Base-by-base conservation (phyloP, 2,113 vertebrate species). In the Eptesicus fuscus region DNA sequence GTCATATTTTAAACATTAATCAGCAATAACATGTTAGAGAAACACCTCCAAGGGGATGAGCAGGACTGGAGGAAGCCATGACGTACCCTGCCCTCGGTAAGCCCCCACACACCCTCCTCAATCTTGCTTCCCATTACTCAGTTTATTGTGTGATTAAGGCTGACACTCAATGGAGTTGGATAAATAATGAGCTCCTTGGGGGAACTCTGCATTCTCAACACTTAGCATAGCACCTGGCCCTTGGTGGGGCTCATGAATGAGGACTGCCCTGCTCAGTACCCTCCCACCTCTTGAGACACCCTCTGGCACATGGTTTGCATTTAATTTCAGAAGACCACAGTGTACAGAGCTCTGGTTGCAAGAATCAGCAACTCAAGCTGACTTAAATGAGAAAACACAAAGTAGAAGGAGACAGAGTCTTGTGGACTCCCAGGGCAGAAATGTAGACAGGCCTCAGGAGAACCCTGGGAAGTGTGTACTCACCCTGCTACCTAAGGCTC, bases 51-150 rank as follows among this genome's bases (percentile, higher is more conserved):
- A 9, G 8, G 18, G 30, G 5, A 32, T 42, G 25, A 44, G 28
- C 16, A 86, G 65, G 13, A 10, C 4, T 13, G 20, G 17, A 65
- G 69, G 47, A 56, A 20, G 49, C 25, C 53, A 18, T 22, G 5
- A 35, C 0, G 1, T 23, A 7, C 1, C 59, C 42, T 23, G 49
- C 74, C 40, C 25, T 32, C 7, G 0, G 10, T 40, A 30, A 59
- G 20, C 51, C 16, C 32, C 63, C 61, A 14, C 17, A 14, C 5
- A 4, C 20, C 20, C 40, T 51, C 37, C 42, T 30, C 14, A 59
- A 16, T 61, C 42, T 63, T 85, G 78, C 23, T 88, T 49, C 59
- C 44, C 47, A 16, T 23, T 9, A 14, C 32, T 63, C 82, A 9
- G 25, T 40, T 70, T 59, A 70, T 14, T 22, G 23, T 9, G 10